Evolutionary conservation across 2,113 vertebrate genomes (phyloP), one percentile per base, ranked within the genome.

Genomic region (Platichthys stellatus): DNA sequence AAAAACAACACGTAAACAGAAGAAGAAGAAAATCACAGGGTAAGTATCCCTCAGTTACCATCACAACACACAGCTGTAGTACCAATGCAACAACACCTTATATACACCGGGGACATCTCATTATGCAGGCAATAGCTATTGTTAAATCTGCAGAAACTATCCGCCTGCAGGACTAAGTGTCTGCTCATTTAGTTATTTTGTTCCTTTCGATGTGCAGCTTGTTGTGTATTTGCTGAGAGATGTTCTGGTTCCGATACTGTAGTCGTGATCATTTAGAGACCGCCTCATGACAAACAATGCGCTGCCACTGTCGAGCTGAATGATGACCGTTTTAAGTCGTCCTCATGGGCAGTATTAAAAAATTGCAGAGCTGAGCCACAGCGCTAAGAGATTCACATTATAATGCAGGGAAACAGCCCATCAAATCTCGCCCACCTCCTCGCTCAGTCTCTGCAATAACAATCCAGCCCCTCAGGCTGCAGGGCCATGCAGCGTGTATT

Each of bases 301-400:
- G 43, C 26, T 17, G 49, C 20, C 59, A 26, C 67, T 20, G n/a
- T 69, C 23, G 53, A 51, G 38, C 57, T 53, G 57, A 83, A 74
- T 71, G 51, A 78, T 63, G 11, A 8, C 11, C 15, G n/a, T 2
- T 54, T 15, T 8, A 51, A 56, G 14, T 61, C 7, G 9, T 38
- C 24, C 49, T 38, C 24, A 8, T 51, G 45, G 59, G 54, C 53
- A 43, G 57, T 4, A 10, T 56, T 63, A 61, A 7, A 7, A 76
- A 69, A 53, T 1, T 54, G 18, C 60, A n/a, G 60, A n/a, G 60
- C 60, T 17, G 60, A n/a, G 60, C 60, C 7, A 35, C 17, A 31
- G 26, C 15, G 17, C 28, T 38, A 74, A 81, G 69, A 60, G 56
- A 83, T 78, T 64, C 57, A 57, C 66, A 77, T 73, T 45, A 75